phyloP scores from a whole-genome alignment of 2,113 vertebrate genomes.

The Aegypius monachus region DNA sequence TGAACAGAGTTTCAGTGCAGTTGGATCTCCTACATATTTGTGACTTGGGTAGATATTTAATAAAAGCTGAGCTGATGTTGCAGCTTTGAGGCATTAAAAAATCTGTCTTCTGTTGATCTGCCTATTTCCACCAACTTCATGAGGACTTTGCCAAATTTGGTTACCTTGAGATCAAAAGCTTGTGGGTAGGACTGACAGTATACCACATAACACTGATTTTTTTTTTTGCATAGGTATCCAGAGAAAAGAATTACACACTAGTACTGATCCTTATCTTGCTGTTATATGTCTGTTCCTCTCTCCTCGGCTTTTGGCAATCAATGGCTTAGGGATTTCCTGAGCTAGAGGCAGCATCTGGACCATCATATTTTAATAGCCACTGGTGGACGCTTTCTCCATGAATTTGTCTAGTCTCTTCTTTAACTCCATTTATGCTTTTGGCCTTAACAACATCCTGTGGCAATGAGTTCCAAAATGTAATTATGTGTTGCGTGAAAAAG shows the following conservation, averaged over 20 bases:
- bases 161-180: not conserved
- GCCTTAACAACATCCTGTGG: conserved; percentile 53
- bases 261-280: not conserved
- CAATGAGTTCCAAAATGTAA: conserved; percentile 42
- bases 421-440: conserved; percentile 39
- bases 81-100: not conserved
- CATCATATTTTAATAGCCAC: conserved; percentile 45
- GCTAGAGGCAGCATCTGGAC: conserved; percentile 44
- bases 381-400: not conserved
- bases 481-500: conserved; percentile 58
- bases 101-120: not conserved
- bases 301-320: conserved; percentile 13
- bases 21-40: not conserved
- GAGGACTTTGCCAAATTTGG: not conserved
- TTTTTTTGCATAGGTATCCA: not conserved
- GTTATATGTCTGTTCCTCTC: not conserved
- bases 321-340: conserved; percentile 53
- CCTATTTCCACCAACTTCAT: not conserved
- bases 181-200: not conserved
- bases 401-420: conserved; percentile 42
- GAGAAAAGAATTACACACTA: not conserved
- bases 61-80: not conserved
- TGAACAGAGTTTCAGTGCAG: not conserved
- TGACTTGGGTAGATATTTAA: not conserved
- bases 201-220: not conserved